Conservation (phyloP, 2,888 invertebrate genomes). For the Napeogenes inachia region DNA sequence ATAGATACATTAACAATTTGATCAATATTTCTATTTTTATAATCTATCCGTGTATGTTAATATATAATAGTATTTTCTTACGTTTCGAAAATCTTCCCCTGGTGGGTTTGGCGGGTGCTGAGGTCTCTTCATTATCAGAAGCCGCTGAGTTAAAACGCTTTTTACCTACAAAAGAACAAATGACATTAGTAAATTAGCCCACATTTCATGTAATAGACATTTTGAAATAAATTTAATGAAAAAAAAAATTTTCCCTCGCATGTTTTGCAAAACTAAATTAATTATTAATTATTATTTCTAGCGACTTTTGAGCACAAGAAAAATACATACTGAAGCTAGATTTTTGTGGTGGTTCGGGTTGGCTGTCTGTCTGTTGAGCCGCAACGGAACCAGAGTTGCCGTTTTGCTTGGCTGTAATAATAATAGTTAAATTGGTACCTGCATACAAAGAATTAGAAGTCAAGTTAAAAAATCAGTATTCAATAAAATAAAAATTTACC, state of each 20-base stretch:
- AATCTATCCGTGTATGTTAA: too few species aligned
- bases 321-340: slow-evolving; percentile 57
- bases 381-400: slow-evolving; percentile 41
- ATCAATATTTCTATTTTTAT: too few species aligned
- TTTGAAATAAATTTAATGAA: too few species aligned
- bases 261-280: too few species aligned
- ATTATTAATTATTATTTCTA: too few species aligned
- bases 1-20: too few species aligned
- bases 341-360: slow-evolving; percentile 55
- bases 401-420: slow-evolving; percentile 57
- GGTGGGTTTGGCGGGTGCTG: slow-evolving; percentile 51
- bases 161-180: slow-evolving; percentile 42
- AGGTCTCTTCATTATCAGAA: slow-evolving; percentile 57
- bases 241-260: too few species aligned
- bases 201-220: too few species aligned
- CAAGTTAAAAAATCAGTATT: background rate
- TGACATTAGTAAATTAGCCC: background rate
- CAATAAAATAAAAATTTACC: slow-evolving; percentile 49
- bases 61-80: slow-evolving; percentile 41
- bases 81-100: slow-evolving; percentile 66
- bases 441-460: background rate
- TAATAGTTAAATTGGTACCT: too few species aligned
- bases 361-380: slow-evolving; percentile 37
- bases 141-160: slow-evolving; percentile 56
- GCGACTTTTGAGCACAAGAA: background rate